Percentiles rank a stretch among this genome's conserved stretches.
Evolutionary conservation across 64 coral and sea anemone genomes (phyloP).

Genomic region (Platygyra sinensis): DNA sequence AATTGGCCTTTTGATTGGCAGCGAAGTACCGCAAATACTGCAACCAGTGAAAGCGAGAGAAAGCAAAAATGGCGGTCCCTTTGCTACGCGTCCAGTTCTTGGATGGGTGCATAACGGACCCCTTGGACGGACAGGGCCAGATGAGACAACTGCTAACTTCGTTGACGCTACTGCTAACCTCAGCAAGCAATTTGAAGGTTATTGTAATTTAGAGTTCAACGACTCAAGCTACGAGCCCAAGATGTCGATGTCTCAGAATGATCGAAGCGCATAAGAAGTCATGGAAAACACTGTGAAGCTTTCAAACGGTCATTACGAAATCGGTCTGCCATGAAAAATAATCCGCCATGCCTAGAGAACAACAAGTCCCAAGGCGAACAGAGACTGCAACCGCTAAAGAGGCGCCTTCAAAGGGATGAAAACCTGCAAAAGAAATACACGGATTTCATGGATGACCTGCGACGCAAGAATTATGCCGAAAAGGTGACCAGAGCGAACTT

Average conservation of each 20-base stretch:
- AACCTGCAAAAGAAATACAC: constrained; percentile 33
- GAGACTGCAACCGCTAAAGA: no score
- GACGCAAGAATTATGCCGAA: constrained; percentile 5
- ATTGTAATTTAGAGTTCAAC: no score
- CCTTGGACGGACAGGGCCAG: no score
- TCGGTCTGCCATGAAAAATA: constrained; percentile 8
- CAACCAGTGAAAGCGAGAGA: background rate
- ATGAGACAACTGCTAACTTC: no score
- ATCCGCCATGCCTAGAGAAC: background rate
- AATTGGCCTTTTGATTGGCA: no score
- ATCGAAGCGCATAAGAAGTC: no score
- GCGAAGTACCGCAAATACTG: background rate
- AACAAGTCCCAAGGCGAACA: constrained; percentile 26
- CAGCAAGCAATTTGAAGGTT: no score
- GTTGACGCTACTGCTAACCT: no score
- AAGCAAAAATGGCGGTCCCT: constrained; percentile 24
- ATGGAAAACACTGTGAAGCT: no score
- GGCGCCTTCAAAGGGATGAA: no score
- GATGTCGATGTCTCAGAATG: no score
- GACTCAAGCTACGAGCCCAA: no score
- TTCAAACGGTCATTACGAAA: constrained; percentile 30
- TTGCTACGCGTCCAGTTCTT: background rate
- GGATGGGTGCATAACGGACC: constrained; percentile 3
- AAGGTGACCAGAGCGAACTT: background rate
- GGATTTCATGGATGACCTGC: constrained; percentile 41